Base-by-base conservation (phyloP, 2,888 invertebrate genomes). In the Micropterix aruncella region DNA sequence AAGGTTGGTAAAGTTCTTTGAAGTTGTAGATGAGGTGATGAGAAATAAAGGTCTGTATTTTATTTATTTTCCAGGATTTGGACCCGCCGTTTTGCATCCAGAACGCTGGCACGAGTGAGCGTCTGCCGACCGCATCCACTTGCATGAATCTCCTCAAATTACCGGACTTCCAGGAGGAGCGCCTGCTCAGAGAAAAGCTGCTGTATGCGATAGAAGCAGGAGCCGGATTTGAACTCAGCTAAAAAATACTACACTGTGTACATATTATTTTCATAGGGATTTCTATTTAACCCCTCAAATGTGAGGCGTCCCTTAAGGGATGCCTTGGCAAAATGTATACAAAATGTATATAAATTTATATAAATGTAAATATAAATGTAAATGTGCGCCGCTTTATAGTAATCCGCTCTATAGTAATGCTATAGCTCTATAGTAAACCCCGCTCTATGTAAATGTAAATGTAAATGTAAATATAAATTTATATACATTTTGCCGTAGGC, bases 61-160 rank as follows among this genome's bases (percentile, higher is more conserved):
- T n/a, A n/a, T n/a, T n/a, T n/a, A n/a, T n/a, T n/a, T n/a, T n/a
- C n/a, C 56, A 94, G 88, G 95, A 96, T 60, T 67, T 97, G 50
- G 88, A 91, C 64, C 97, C 99, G 9, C 85, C 92, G 2, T 95
- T 99, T 66, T 93, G 93, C 59, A 93, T 99, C 57, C 95, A 96
- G 58, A 86, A 88, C 48, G 91, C 90, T 45, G 95, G 93, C 9
- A 79, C 79, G 41, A 83, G 88, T 52, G 90, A 93, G 60, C 80
- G 95, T 12, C 77, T 99, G 57, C 97, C 97, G 0, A 93, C 96
- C 9, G 91, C 97, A 5, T 93, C 93, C 62, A 99, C 99, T 3
- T 99, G 97, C 61, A 91, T 99, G 83, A 97, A 99, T 73, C 75
- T 99, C 49, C 73, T 99, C 48, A 97, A 97, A 68, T 74, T 99